These are phyloP conservation scores for Cephalopachus bancanus DNA, from an alignment of 2,797 vertebrate genomes.

Conservation along the genomic window DNA sequence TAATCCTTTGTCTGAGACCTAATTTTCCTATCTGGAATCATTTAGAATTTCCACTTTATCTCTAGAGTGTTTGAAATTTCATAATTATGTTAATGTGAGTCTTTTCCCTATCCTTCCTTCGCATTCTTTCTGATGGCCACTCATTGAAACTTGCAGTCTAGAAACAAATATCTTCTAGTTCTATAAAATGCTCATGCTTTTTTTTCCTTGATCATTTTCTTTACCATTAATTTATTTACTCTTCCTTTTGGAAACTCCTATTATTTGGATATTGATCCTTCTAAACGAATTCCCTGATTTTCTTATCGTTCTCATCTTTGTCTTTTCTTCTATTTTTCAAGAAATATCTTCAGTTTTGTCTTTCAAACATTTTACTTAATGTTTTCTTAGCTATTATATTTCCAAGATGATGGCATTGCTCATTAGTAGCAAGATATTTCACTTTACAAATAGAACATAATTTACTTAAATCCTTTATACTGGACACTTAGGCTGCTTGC, in stretches of 20 bases:
- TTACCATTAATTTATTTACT: not conserved
- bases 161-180: not conserved
- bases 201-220: not conserved
- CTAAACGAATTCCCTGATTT: not conserved
- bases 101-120: accelerated
- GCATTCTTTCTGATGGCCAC: not conserved
- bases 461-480: not conserved
- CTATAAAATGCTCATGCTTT: not conserved
- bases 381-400: not conserved
- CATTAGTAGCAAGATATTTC: not conserved
- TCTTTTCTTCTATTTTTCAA: not conserved
- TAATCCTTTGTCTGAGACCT: not conserved
- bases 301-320: not conserved
- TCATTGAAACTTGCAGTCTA: not conserved
- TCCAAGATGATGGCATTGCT: not conserved
- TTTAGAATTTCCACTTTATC: not conserved
- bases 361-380: not conserved
- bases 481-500: not conserved
- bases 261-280: not conserved
- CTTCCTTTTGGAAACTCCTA: not conserved
- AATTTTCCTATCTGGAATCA: not conserved
- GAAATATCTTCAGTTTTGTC: not conserved
- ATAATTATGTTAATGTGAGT: not conserved
- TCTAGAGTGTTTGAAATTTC: not conserved
- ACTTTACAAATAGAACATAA: not conserved